These are phyloP conservation scores for Lepidocyrtoides sp. DNA, from an alignment of 2,888 invertebrate species.

Conservation along the genomic window DNA sequence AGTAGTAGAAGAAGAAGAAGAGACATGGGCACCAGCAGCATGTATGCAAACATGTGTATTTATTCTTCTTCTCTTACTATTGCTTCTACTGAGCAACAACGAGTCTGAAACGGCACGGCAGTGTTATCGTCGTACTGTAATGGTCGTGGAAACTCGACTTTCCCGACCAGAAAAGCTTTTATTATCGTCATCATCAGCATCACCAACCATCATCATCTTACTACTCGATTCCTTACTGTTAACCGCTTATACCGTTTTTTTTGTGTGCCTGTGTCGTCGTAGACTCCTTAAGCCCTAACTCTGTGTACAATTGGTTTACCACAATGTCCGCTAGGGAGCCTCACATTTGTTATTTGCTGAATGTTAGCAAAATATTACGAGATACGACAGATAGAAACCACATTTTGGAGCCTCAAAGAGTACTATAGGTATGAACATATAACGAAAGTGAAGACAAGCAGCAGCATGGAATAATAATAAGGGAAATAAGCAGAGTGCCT, in stretches of 20 bases:
- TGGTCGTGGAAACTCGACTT: constrained; percentile 57
- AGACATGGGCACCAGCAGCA: not conserved
- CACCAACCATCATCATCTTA: not conserved
- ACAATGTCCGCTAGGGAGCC: not conserved
- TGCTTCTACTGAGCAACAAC: not conserved
- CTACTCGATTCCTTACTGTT: not conserved
- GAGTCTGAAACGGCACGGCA: too few species aligned
- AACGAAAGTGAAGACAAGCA: not conserved
- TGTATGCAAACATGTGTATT: not conserved
- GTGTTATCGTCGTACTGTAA: not conserved
- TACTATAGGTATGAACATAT: too few species aligned
- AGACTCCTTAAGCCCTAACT: not conserved
- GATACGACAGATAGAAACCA: constrained; percentile 30
- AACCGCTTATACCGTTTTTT: not conserved
- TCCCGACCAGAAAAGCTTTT: constrained; percentile 33
- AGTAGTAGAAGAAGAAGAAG: not conserved
- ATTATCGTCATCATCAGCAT: constrained; percentile 28
- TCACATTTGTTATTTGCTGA: not conserved
- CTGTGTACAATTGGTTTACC: not conserved
- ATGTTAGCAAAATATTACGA: not conserved
- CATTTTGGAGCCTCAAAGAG: constrained; percentile 41
- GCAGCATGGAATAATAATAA: too few species aligned
- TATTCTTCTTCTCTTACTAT: too few species aligned
- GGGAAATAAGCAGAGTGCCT: too few species aligned
- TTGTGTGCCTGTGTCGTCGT: not conserved